Evolutionary conservation across 2,797 vertebrate genomes (phyloP).

Genomic region (Crocidura indochinensis): DNA sequence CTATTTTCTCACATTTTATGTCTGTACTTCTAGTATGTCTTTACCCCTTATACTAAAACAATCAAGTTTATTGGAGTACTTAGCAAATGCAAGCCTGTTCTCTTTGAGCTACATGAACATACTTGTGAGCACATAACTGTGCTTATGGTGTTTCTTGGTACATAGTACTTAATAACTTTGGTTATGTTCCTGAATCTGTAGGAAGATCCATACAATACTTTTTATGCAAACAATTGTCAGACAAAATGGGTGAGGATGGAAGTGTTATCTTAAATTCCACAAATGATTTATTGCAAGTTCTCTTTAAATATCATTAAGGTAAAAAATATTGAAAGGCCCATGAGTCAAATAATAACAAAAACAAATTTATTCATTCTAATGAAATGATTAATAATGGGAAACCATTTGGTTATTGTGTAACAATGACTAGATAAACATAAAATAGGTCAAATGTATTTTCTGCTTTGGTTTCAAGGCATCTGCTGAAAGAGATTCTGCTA

Average conservation of each 20-base stretch:
- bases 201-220: rapidly evolving
- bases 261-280: background rate
- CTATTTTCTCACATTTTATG: rapidly evolving
- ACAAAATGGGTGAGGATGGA: background rate
- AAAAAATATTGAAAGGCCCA: background rate
- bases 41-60: background rate
- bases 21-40: background rate
- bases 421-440: background rate
- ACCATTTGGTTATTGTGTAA: background rate
- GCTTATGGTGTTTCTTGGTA: background rate
- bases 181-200: background rate
- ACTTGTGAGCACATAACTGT: background rate
- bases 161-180: background rate
- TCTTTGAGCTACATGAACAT: background rate
- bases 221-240: background rate
- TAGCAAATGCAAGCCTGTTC: background rate
- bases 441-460: background rate
- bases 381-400: background rate
- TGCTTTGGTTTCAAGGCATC: background rate
- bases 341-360: background rate
- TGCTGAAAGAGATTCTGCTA: background rate
- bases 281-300: background rate
- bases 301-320: background rate
- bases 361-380: background rate
- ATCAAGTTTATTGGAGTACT: background rate